Conservation (phyloP, 2,797 vertebrate genomes). For the Pelodytes ibericus region DNA sequence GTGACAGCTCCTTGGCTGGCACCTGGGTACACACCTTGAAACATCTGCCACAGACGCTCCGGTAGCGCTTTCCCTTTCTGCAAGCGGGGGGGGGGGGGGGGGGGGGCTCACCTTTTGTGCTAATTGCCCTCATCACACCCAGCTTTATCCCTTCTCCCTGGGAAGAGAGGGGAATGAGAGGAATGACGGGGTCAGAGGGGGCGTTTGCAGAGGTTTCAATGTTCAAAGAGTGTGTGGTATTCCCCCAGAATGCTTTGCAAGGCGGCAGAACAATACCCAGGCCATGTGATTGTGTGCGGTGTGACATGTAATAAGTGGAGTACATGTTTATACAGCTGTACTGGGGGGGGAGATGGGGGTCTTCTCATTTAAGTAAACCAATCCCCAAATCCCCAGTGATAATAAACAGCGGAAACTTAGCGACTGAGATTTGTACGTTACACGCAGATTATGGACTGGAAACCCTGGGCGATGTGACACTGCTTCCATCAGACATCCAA, state of each 20-base stretch:
- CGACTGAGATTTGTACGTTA: too few relatives aligned
- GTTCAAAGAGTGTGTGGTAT: constrained; percentile 16
- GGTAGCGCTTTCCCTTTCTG: neutral
- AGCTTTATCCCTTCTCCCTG: neutral
- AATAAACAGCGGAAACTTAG: constrained; percentile 11
- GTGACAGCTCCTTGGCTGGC: too few relatives aligned
- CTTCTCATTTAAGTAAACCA: constrained; percentile 35
- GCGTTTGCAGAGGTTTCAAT: constrained; percentile 12
- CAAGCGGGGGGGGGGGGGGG: too few relatives aligned
- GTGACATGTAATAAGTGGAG: constrained; percentile 15
- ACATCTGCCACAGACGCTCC: neutral
- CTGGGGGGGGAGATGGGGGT: neutral
- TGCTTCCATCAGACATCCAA: too few relatives aligned
- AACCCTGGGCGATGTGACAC: too few relatives aligned
- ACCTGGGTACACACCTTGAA: neutral
- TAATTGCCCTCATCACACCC: neutral
- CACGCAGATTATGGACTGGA: too few relatives aligned
- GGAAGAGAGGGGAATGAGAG: neutral
- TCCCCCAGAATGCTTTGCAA: constrained; percentile 28
- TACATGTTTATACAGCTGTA: constrained; percentile 46
- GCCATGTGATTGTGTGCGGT: constrained; percentile 1
- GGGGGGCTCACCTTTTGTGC: too few relatives aligned
- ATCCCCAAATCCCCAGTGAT: constrained; percentile 21
- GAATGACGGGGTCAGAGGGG: constrained; percentile 33
- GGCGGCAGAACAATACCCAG: constrained; percentile 35